Evolutionary conservation across 2,888 invertebrate species (phyloP).

Genomic region (Hermaeophaga mercurialis): DNA sequence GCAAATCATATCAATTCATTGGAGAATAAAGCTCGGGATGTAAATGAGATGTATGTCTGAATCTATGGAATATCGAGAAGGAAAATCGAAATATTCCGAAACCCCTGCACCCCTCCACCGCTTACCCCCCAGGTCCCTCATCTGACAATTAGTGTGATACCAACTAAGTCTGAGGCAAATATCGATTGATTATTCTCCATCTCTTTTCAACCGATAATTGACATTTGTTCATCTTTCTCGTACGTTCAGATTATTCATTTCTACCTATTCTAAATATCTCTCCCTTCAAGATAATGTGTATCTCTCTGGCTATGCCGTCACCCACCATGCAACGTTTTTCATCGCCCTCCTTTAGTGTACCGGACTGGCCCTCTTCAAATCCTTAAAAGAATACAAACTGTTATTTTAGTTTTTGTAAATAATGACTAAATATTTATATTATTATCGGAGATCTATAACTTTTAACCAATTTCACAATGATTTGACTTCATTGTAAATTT

Average conservation of each 20-base stretch:
- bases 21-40: constrained; percentile 37
- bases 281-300: constrained; percentile 41
- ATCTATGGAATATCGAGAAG: constrained; percentile 42
- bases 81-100: constrained; percentile 44
- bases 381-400: too few species aligned
- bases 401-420: too few species aligned
- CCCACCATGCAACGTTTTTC: constrained; percentile 38
- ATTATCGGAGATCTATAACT: too few species aligned
- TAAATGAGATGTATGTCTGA: constrained; percentile 35
- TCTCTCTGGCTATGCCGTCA: constrained; percentile 33
- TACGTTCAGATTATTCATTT: constrained; percentile 45
- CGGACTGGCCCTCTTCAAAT: constrained; percentile 13
- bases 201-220: constrained; percentile 48
- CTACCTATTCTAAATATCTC: constrained; percentile 42
- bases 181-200: constrained; percentile 55
- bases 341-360: constrained; percentile 25
- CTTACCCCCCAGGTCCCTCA: constrained; percentile 34
- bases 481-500: too few species aligned
- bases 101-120: constrained; percentile 20
- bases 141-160: constrained; percentile 58
- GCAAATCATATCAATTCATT: constrained; percentile 37
- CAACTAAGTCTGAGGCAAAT: constrained; percentile 55
- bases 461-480: too few species aligned
- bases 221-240: constrained; percentile 50
- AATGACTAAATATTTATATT: too few species aligned